These are phyloP conservation scores for Otolemur crassicaudatus DNA, from an alignment of 2,797 vertebrate species.

Conservation along the genomic window DNA sequence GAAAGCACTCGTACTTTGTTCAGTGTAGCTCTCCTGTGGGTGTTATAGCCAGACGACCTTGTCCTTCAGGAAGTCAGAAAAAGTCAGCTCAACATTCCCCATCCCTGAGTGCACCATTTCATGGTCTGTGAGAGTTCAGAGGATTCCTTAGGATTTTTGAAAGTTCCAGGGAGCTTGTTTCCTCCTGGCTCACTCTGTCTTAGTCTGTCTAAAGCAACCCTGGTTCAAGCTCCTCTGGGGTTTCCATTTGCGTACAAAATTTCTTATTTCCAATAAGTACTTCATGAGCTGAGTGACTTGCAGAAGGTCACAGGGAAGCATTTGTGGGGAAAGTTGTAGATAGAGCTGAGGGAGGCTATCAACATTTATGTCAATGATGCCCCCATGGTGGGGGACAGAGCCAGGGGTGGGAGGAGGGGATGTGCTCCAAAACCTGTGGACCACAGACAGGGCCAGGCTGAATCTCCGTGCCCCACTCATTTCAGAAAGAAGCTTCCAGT, in stretches of 20 bases:
- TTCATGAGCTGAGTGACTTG: neutral
- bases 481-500: neutral
- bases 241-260: constrained; percentile 11
- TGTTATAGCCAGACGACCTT: neutral
- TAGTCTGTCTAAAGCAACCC: neutral
- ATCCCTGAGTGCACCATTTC: neutral
- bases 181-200: neutral
- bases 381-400: neutral
- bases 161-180: neutral
- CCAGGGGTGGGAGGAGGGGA: neutral
- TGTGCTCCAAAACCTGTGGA: neutral
- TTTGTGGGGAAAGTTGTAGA: neutral
- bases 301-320: neutral
- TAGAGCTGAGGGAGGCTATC: neutral
- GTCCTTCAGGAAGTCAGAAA: neutral
- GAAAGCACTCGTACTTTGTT: neutral
- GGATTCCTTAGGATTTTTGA: neutral
- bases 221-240: neutral
- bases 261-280: neutral
- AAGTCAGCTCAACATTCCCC: neutral
- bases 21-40: neutral
- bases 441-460: neutral
- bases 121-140: neutral
- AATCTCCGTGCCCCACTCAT: neutral
- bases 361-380: neutral